Percentiles rank a stretch among this genome's conserved stretches.
These are phyloP conservation scores for Nasonia oneida DNA, from an alignment of 2,888 invertebrate genomes.

Conservation along the genomic window DNA sequence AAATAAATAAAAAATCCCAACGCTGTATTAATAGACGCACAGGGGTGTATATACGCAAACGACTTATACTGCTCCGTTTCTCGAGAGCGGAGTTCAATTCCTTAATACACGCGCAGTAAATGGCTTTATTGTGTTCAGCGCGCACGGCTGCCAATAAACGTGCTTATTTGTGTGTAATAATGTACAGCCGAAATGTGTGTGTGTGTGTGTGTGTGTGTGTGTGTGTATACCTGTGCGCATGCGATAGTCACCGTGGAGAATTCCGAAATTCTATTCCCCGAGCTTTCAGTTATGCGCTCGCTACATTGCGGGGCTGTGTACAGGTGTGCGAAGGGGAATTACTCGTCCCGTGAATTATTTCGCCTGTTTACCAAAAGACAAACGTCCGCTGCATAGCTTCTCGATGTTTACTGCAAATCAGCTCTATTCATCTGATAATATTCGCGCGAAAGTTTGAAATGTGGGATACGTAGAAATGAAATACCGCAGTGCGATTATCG, in stretches of 20 bases:
- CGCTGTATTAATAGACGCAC: neutral
- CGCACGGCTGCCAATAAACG: neutral
- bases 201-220: too few relatives aligned
- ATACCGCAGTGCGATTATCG: neutral
- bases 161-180: neutral
- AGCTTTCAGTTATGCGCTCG: neutral
- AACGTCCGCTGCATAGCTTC: neutral
- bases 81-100: constrained; percentile 17
- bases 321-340: constrained; percentile 8
- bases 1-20: too few relatives aligned
- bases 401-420: neutral
- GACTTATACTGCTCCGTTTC: constrained; percentile 8
- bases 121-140: neutral
- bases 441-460: too few relatives aligned
- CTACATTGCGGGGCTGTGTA: neutral
- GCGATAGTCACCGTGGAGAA: neutral
- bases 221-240: neutral
- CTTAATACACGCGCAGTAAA: neutral
- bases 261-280: neutral
- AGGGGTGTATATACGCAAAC: constrained; percentile 19
- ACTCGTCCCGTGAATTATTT: too few relatives aligned
- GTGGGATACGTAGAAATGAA: too few relatives aligned
- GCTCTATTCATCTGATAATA: too few relatives aligned
- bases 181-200: neutral
- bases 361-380: too few relatives aligned